phyloP scores from a whole-genome alignment of 2,888 invertebrate genomes.

The Drosophila leonis region DNA sequence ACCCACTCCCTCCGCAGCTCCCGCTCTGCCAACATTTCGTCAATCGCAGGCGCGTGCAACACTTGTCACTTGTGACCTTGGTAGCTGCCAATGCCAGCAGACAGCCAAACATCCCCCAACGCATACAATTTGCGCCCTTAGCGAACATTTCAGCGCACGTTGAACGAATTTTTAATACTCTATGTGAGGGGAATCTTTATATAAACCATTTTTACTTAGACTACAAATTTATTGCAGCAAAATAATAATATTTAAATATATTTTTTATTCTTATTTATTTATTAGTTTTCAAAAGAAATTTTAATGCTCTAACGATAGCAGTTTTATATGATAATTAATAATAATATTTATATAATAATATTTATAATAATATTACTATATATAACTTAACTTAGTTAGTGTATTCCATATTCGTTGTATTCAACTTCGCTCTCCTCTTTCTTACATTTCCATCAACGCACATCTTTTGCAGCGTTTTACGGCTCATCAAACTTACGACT shows the following conservation, averaged over 20 bases:
- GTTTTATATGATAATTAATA: too few species aligned
- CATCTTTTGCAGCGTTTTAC: slow-evolving; percentile 14
- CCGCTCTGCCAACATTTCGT: slow-evolving; percentile 24
- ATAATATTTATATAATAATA: background rate
- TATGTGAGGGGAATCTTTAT: background rate
- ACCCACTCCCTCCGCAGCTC: background rate
- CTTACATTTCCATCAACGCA: background rate
- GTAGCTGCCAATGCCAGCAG: slow-evolving; percentile 65
- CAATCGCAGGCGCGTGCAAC: slow-evolving; percentile 75
- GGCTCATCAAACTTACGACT: slow-evolving; percentile 38
- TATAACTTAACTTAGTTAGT: background rate
- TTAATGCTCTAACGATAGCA: too few species aligned
- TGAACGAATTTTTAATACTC: slow-evolving; percentile 3
- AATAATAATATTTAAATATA: background rate
- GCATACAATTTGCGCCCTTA: slow-evolving; percentile 62
- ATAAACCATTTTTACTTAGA: background rate
- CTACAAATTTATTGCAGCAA: background rate
- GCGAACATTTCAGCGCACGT: slow-evolving; percentile 53
- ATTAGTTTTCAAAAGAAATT: too few species aligned
- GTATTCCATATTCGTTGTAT: background rate
- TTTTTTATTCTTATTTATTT: background rate
- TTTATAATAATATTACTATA: background rate
- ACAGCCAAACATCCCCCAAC: slow-evolving; percentile 25
- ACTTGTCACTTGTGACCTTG: slow-evolving; percentile 81
- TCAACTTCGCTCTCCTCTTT: background rate